Evolutionary conservation across 2,113 vertebrate species (phyloP).

Genomic region (Elachura formosa): DNA sequence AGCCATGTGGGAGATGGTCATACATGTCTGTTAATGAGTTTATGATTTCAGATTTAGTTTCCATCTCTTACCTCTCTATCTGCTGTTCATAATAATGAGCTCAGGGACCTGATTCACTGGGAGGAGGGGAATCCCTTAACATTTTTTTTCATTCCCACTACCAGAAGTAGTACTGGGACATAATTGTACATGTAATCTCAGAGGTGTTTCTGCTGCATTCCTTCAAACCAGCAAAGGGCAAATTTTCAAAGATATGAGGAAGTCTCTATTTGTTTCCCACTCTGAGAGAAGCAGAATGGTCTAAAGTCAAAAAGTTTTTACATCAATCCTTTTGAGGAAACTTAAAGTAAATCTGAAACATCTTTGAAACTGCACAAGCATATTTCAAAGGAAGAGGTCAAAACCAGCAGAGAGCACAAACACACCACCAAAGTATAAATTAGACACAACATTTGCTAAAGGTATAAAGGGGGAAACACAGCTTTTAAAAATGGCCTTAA

Average conservation of each 20-base stretch:
- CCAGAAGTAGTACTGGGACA: constrained; percentile 47
- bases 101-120: constrained; percentile 53
- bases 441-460: neutral
- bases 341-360: constrained; percentile 2
- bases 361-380: constrained; percentile 3
- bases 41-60: constrained; percentile 66
- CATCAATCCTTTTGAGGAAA: neutral
- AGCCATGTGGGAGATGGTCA: constrained; percentile 30
- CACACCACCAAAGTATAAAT: neutral
- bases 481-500: constrained; percentile 31
- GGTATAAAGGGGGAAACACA: neutral
- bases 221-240: neutral
- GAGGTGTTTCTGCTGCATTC: neutral
- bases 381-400: constrained; percentile 43
- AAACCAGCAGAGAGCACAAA: neutral
- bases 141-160: constrained; percentile 40
- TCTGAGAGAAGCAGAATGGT: neutral
- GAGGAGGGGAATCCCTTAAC: constrained; percentile 16
- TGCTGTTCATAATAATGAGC: constrained; percentile 60
- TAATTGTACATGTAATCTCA: constrained; percentile 29
- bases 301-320: constrained; percentile 38
- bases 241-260: neutral
- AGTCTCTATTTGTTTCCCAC: neutral
- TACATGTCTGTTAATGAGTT: constrained; percentile 58
- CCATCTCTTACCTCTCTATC: constrained; percentile 64